These are phyloP conservation scores for Drosophila oshimai DNA, from an alignment of 1,140 invertebrate genomes.

Conservation along the genomic window DNA sequence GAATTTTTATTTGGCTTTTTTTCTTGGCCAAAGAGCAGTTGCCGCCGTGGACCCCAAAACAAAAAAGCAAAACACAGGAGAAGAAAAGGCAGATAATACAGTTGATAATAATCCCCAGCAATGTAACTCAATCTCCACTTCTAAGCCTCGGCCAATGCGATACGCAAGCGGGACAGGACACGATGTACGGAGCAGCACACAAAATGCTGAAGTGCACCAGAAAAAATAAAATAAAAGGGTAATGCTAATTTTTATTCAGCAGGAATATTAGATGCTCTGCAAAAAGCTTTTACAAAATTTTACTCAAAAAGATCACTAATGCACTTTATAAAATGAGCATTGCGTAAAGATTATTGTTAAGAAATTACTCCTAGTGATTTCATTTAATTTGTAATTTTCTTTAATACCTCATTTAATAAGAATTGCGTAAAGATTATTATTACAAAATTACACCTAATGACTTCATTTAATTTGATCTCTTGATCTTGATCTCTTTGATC, in stretches of 20 bases:
- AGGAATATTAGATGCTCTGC: neutral
- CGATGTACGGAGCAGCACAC: constrained; percentile 17
- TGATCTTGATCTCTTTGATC: no score
- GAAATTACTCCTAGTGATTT: no score
- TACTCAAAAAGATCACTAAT: no score
- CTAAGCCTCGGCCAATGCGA: constrained; percentile 59
- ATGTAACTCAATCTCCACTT: constrained; percentile 77
- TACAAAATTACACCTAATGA: no score
- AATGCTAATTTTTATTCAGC: neutral
- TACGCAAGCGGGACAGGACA: constrained; percentile 56
- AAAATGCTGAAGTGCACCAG: constrained; percentile 15
- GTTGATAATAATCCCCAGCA: constrained; percentile 80
- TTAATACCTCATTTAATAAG: no score
- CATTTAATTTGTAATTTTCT: no score
- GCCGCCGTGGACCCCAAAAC: constrained; percentile 20
- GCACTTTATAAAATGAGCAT: no score
- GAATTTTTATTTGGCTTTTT: constrained; percentile 76
- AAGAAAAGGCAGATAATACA: constrained; percentile 61
- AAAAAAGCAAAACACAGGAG: constrained; percentile 6
- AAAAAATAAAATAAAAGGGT: constrained; percentile 2
- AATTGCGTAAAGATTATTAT: no score
- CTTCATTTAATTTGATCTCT: no score
- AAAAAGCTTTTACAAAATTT: no score
- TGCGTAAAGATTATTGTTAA: no score
- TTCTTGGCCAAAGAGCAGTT: constrained; percentile 30